Conservation (phyloP, 2,113 vertebrate species). For the Aldabrachelys gigantea region DNA sequence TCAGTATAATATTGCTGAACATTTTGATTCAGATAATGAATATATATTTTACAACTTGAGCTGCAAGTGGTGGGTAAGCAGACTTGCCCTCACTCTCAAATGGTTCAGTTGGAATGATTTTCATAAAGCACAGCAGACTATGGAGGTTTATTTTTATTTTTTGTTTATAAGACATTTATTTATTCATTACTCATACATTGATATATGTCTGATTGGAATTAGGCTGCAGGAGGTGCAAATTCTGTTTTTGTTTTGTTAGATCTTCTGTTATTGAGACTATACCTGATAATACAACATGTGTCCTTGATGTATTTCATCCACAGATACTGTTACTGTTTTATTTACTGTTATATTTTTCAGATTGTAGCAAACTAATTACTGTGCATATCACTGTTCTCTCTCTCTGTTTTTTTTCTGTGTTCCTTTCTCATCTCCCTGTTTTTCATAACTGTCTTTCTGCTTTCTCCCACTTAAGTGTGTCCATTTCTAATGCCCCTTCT, state of each 20-base stretch:
- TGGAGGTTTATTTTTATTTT: slow-evolving; percentile 20
- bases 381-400: neutral
- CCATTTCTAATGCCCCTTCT: neutral
- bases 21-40: neutral
- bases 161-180: neutral
- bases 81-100: neutral
- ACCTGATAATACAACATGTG: neutral
- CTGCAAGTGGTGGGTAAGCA: slow-evolving; percentile 17
- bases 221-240: neutral
- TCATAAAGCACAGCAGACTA: neutral
- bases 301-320: slow-evolving; percentile 22
- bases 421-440: fast-evolving
- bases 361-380: neutral
- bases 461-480: neutral
- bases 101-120: neutral
- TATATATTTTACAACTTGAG: neutral
- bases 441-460: neutral
- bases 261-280: neutral
- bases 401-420: neutral
- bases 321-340: neutral
- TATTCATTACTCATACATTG: neutral
- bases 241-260: neutral
- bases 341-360: neutral
- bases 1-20: neutral
- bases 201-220: neutral